Conservation (phyloP, 1,140 invertebrate species). For the Agraylea sexmaculata region DNA sequence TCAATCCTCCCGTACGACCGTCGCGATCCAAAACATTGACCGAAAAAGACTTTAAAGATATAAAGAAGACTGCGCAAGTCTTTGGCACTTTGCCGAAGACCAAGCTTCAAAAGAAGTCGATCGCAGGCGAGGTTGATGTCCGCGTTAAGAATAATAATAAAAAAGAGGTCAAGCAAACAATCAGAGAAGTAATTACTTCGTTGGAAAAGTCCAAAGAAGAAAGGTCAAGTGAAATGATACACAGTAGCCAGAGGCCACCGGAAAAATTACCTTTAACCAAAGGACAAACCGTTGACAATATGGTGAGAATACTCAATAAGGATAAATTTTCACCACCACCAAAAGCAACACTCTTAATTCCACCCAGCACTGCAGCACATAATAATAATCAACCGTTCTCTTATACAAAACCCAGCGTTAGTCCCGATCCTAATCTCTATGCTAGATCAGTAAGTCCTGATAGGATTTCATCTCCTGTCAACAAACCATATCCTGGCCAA, state of each 20-base stretch:
- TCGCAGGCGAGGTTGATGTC: constrained; percentile 33
- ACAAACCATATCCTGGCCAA: constrained; percentile 29
- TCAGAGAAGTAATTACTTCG: constrained; percentile 34
- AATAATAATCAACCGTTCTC: constrained; percentile 67
- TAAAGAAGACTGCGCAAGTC: constrained; percentile 2
- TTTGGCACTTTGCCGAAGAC: constrained; percentile 27
- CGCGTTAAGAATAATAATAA: constrained; percentile 25
- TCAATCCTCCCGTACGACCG: constrained; percentile 28
- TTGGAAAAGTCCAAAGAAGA: constrained; percentile 37
- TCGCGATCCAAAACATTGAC: constrained; percentile 22
- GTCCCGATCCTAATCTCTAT: constrained; percentile 39
- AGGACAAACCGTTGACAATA: constrained; percentile 49
- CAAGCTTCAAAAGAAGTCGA: constrained; percentile 30
- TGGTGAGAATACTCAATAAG: constrained; percentile 50
- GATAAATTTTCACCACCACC: constrained; percentile 53
- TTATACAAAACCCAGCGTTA: constrained; percentile 50
- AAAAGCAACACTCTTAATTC: constrained; percentile 48
- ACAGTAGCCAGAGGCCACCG: constrained; percentile 52
- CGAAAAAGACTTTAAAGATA: constrained; percentile 11
- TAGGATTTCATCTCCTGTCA: constrained; percentile 32
- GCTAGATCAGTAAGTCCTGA: constrained; percentile 34
- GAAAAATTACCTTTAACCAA: constrained; percentile 50
- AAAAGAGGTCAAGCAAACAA: constrained; percentile 32
- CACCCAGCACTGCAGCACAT: constrained; percentile 46
- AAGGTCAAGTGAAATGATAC: constrained; percentile 46